Base-by-base conservation (phyloP, 2,888 invertebrate genomes). In the Caradrina clavipalpis region DNA sequence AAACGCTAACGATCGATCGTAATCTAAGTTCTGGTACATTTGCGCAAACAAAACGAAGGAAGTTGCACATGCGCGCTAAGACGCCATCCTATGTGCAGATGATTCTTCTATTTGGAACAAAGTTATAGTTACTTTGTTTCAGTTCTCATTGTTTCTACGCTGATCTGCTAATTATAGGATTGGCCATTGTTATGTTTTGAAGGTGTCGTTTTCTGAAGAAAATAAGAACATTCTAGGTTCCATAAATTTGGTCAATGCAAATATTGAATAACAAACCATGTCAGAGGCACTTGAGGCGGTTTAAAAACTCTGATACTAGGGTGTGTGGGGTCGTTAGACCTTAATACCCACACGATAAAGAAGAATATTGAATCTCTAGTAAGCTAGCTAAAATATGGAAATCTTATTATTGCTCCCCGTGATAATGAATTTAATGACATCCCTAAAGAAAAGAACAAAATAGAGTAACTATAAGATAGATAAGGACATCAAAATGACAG, bases 41-140 rank as follows among this genome's bases (percentile, higher is more conserved):
- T 90, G 86, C 77, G 58, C 79, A 83, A 87, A 88, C 82, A 88
- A 84, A 88, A 85, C 85, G 80, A 83, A 89, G 91, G 91, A 91
- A 86, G 89, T 88, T 89, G 88, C 90, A 88, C 86, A 90, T 89
- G 87, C 66, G 81, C 75, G 61, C 58, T 10, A 67, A 72, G 72
- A 64, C 57, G 72, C 70, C 67, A 71, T 76, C 72, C 64, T 68
- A 78, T 69, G 71, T 42, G 64, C 78, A 70, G 80, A 83, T 75
- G 68, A 60, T 64, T 79, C 78, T 78, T 62, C 67, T 76, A 70
- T 80, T 76, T 74, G 56, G 57, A 78, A 66, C 68, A 49, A 74
- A 68, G 57, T 66, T 66, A 64, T 69, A 62, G 21, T 68, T 71
- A 57, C 67, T 64, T 69, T 73, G 74, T 76, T 70, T 75, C 54